Evolutionary conservation across 1,140 invertebrate species (phyloP).

Genomic region (Plutomurus gul): DNA sequence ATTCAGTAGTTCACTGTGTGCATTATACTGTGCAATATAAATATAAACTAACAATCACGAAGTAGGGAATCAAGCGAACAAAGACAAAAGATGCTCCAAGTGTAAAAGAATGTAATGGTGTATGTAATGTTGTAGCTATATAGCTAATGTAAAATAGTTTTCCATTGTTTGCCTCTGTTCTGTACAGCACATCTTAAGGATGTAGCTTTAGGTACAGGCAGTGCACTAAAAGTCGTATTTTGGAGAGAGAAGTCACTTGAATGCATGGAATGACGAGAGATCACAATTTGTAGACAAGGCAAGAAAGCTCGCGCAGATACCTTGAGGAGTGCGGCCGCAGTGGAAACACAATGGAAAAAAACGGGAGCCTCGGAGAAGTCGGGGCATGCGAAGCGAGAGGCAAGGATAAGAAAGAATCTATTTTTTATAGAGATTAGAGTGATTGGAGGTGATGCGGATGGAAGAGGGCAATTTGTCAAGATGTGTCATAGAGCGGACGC

Average conservation of each 20-base stretch:
- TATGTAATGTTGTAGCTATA: neutral
- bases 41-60: too few relatives aligned
- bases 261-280: too few relatives aligned
- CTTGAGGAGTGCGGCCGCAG: too few relatives aligned
- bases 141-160: neutral
- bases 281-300: too few relatives aligned
- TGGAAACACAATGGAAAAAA: neutral
- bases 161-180: neutral
- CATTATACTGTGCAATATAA: neutral
- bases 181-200: too few relatives aligned
- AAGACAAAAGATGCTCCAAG: neutral
- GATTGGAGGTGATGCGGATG: constrained; percentile 45
- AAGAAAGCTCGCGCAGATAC: too few relatives aligned
- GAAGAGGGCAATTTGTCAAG: constrained; percentile 50
- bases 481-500: constrained; percentile 42
- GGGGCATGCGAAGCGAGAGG: neutral
- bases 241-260: too few relatives aligned
- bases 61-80: neutral
- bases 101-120: constrained; percentile 8
- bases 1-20: neutral
- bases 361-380: neutral
- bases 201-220: too few relatives aligned
- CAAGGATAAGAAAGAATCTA: constrained; percentile 12
- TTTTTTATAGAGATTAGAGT: constrained; percentile 38
- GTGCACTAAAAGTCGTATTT: too few relatives aligned